Evolutionary conservation across 1,140 invertebrate genomes (phyloP).

Genomic region (Drosophila paulistorum): DNA sequence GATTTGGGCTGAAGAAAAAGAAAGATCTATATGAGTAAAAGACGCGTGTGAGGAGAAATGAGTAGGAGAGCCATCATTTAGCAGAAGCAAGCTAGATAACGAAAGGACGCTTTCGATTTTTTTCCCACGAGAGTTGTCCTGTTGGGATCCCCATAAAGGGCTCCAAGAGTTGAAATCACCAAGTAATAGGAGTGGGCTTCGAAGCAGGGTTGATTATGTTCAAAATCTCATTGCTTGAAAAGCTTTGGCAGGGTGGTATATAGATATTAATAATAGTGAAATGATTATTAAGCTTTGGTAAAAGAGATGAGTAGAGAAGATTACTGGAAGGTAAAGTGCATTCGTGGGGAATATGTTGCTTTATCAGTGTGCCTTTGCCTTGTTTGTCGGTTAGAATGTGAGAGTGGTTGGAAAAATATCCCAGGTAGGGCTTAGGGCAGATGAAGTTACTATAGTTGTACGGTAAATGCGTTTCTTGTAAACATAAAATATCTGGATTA

Average conservation of each 20-base stretch:
- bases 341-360: too few relatives aligned
- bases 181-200: neutral
- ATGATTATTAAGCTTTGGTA: too few relatives aligned
- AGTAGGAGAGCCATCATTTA: neutral
- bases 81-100: neutral
- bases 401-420: too few relatives aligned
- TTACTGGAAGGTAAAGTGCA: neutral
- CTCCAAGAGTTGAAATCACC: too few relatives aligned
- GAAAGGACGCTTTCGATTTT: too few relatives aligned
- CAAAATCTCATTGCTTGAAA: neutral
- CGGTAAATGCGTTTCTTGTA: neutral
- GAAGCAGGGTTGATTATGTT: neutral
- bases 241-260: neutral
- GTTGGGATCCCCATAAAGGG: too few relatives aligned
- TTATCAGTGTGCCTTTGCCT: neutral
- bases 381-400: neutral
- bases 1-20: neutral
- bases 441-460: neutral
- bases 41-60: too few relatives aligned
- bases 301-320: neutral
- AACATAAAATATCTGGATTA: too few relatives aligned
- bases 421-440: neutral
- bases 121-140: too few relatives aligned
- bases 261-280: neutral
- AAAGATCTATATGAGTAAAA: neutral